phyloP scores from a whole-genome alignment of 2,113 vertebrate genomes.

The Melierax canorus region DNA sequence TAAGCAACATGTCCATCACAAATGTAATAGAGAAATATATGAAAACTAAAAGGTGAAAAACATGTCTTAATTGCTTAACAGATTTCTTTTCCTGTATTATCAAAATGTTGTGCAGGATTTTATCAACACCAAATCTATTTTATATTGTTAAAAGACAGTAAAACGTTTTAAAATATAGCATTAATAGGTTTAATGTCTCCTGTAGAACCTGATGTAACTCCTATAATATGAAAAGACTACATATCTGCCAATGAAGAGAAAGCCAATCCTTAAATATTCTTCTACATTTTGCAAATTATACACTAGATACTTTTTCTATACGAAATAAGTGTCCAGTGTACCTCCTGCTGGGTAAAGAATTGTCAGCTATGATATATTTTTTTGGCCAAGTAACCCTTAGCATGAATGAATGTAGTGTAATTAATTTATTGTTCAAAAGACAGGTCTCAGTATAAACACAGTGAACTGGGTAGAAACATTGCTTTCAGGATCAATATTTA shows the following conservation, averaged over 20 bases:
- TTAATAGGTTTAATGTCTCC: not conserved
- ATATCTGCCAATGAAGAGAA: not conserved
- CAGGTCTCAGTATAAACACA: not conserved
- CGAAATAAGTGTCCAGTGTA: not conserved
- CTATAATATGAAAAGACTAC: not conserved
- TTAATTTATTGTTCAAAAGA: not conserved
- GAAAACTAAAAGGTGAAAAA: not conserved
- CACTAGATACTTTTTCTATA: not conserved
- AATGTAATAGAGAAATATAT: not conserved
- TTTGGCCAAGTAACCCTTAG: not conserved
- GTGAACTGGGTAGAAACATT: not conserved
- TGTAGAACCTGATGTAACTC: not conserved
- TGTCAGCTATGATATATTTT: not conserved
- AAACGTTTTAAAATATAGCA: not conserved
- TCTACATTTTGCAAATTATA: not conserved
- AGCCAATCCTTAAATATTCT: not conserved
- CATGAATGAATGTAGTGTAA: not conserved
- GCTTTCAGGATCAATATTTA: not conserved
- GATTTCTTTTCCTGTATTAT: not conserved
- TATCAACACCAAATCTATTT: not conserved
- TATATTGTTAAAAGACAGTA: not conserved
- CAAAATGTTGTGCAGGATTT: not conserved
- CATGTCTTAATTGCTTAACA: not conserved
- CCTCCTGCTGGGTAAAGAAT: not conserved
- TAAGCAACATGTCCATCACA: not conserved